Base-by-base conservation (phyloP, 2,797 vertebrate genomes). In the Sandelia bainsii region DNA sequence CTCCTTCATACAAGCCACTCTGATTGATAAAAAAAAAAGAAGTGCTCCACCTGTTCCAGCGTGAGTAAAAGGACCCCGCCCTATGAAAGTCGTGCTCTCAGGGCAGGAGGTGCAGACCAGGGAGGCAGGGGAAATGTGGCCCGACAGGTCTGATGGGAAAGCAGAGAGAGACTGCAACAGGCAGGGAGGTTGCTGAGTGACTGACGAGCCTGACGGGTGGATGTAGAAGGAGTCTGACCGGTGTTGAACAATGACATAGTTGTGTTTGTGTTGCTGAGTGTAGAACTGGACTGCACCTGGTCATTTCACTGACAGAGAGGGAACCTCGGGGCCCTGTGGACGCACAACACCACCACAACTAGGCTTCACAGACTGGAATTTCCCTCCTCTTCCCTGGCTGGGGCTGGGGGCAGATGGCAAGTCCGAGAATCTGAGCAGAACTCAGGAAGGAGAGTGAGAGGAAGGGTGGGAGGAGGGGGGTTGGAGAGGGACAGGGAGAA, bases 131-230 rank as follows among this genome's bases (percentile, higher is more conserved):
- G 83, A 93, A 94, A 95, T 94, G 93, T 86, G 75, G 92, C 84
- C 82, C 11, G 67, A 93, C 94, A 92, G 91, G 94, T 94, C 90
- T 77, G 87, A 89, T 93, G 79, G 83, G 92, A 88, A 75, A n/a
- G 23, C 57, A 85, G 64, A 79, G n/a, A 65, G 60, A 40, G 56
- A 66, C 29, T 23, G 52, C 40, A 27, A 50, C 57, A 67, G 44
- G 6, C 49, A 52, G 69, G 29, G 27, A 61, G 71, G 58, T 62
- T 69, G 61, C 80, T 77, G 84, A 85, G 69, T 66, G 87, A 90
- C 76, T 82, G 87, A 82, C 75, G 77, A 75, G 42, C 64, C 61
- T 77, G 77, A 63, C 85, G 65, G 76, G 83, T 84, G 75, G 53
- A 71, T 62, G 46, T 4, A 72, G 53, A 5, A 83, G 62, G 69